Percentiles rank a stretch among this genome's conserved stretches.
These are phyloP conservation scores for Ridgeia piscesae DNA, from an alignment of 1,140 invertebrate species.

Conservation along the genomic window DNA sequence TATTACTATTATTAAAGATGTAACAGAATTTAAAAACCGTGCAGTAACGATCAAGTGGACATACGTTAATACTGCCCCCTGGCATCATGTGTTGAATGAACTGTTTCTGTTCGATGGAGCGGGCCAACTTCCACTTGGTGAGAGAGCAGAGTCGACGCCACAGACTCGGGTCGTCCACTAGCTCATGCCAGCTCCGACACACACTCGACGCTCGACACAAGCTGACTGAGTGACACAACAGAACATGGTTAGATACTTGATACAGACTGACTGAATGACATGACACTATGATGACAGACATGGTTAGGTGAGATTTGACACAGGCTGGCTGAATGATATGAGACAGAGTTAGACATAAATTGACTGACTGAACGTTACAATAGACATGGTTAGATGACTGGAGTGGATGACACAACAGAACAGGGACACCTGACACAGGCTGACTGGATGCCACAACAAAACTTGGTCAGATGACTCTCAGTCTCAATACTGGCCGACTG, in stretches of 20 bases:
- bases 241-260: slow-evolving; percentile 24
- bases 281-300: too few species aligned
- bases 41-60: neutral
- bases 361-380: neutral
- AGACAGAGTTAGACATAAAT: too few species aligned
- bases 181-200: slow-evolving; percentile 48
- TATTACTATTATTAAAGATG: too few species aligned
- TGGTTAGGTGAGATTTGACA: too few species aligned
- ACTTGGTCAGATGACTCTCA: too few species aligned
- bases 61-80: slow-evolving; percentile 52
- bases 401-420: too few species aligned
- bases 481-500: too few species aligned
- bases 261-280: neutral
- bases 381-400: neutral
- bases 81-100: slow-evolving; percentile 51
- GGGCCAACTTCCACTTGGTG: slow-evolving; percentile 54
- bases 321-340: too few species aligned
- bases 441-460: too few species aligned
- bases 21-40: too few species aligned
- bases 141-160: slow-evolving; percentile 54
- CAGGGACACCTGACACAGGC: too few species aligned
- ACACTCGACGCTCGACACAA: slow-evolving; percentile 52
- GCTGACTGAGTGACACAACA: slow-evolving; percentile 46
- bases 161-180: slow-evolving; percentile 47
- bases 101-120: slow-evolving; percentile 54